Conservation (phyloP, 2,113 vertebrate genomes). For the Scomber scombrus region DNA sequence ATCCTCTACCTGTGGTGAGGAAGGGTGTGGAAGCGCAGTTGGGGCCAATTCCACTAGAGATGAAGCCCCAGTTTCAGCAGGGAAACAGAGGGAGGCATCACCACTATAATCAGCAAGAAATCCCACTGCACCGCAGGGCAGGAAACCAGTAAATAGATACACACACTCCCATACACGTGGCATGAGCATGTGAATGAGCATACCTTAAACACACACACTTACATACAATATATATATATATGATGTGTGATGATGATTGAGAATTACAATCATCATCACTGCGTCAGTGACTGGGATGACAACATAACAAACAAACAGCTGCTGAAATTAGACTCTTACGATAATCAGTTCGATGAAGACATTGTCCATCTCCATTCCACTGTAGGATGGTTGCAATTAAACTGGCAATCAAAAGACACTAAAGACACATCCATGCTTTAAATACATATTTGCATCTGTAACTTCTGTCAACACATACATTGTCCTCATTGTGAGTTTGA, state of each 20-base stretch:
- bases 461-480: no score
- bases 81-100: conserved; percentile 50
- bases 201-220: background rate
- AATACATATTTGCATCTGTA: no score
- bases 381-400: no score
- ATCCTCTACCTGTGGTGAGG: conserved; percentile 74
- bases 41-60: conserved; percentile 54
- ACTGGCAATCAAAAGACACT: no score
- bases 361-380: no score
- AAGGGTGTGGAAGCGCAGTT: conserved; percentile 38
- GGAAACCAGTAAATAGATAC: conserved; percentile 55
- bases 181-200: conserved; percentile 37
- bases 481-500: no score
- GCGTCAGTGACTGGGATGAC: no score
- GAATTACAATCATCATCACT: background rate
- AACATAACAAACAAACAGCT: no score
- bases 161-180: conserved; percentile 11
- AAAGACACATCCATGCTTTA: no score
- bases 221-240: background rate
- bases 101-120: conserved; percentile 60
- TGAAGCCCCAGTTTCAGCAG: no score
- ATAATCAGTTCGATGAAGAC: no score
- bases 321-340: no score
- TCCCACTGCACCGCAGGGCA: conserved; percentile 61
- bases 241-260: background rate